These are phyloP conservation scores for Leptopilina clavipes DNA, from an alignment of 1,140 invertebrate genomes.

Conservation along the genomic window DNA sequence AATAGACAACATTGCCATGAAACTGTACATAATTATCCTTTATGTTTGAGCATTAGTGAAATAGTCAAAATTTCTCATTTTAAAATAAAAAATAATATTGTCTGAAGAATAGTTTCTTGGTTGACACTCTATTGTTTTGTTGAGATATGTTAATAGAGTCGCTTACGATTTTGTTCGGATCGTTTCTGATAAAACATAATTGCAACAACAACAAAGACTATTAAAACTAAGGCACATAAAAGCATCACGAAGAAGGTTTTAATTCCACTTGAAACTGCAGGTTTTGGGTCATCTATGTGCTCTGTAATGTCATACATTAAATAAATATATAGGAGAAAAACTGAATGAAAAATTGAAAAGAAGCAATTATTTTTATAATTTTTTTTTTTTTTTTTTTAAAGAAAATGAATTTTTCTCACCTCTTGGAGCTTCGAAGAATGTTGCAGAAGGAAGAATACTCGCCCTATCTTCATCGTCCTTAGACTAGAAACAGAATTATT, in stretches of 20 bases:
- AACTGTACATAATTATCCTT: background rate
- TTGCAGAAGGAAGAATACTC: conserved; percentile 86
- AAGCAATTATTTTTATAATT: conserved; percentile 28
- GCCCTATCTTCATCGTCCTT: conserved; percentile 82
- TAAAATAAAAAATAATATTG: background rate
- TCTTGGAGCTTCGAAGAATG: conserved; percentile 87
- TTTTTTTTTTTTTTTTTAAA: no score
- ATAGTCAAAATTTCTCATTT: background rate
- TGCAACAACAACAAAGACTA: conserved; percentile 87
- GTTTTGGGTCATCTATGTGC: conserved; percentile 90
- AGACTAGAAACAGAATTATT: conserved; percentile 73
- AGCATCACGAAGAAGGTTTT: conserved; percentile 93
- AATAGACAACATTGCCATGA: background rate
- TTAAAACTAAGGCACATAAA: conserved; percentile 84
- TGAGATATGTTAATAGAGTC: conserved; percentile 83
- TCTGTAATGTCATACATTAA: conserved; percentile 75
- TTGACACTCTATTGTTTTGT: background rate
- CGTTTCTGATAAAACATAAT: conserved; percentile 95
- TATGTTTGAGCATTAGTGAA: background rate
- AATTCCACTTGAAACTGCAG: conserved; percentile 85
- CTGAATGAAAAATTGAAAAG: no score
- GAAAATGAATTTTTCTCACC: conserved; percentile 67
- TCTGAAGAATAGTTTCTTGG: background rate
- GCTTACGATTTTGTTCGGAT: conserved; percentile 90
- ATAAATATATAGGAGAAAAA: no score